Conservation (phyloP, 2,888 invertebrate genomes). For the Drosophila rellima region DNA sequence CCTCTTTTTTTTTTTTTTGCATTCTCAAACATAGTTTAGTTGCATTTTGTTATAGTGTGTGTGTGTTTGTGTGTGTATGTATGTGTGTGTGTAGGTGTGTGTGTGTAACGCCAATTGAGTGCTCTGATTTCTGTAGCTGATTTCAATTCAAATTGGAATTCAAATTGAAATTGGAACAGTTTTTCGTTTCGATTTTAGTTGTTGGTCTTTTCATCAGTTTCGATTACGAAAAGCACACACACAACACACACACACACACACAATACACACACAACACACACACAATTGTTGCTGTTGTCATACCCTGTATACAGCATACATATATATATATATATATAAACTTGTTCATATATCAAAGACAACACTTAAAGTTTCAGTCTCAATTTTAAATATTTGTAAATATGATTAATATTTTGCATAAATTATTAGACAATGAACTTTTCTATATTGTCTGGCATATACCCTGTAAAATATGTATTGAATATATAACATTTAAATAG, state of each 20-base stretch:
- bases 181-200: constrained; percentile 38
- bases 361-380: not conserved
- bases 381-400: not conserved
- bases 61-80: not conserved
- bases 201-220: constrained; percentile 44
- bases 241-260: constrained; percentile 10
- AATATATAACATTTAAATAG: not conserved
- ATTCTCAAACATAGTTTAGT: constrained; percentile 35
- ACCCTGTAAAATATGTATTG: constrained; percentile 4
- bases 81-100: not conserved
- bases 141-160: constrained; percentile 53
- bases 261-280: not conserved
- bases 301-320: constrained; percentile 26
- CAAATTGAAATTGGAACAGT: constrained; percentile 56
- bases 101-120: constrained; percentile 36
- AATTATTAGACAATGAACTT: not conserved
- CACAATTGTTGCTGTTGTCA: constrained; percentile 6
- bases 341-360: not conserved
- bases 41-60: constrained; percentile 36
- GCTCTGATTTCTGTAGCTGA: constrained; percentile 54
- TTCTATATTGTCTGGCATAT: not conserved
- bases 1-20: constrained; percentile 52
- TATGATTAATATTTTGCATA: not conserved
- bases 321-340: not conserved
- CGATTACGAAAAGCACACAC: constrained; percentile 40